Percentiles rank a stretch among this genome's conserved stretches.
Conservation (phyloP, 2,113 vertebrate species). For the Osmerus eperlanus region DNA sequence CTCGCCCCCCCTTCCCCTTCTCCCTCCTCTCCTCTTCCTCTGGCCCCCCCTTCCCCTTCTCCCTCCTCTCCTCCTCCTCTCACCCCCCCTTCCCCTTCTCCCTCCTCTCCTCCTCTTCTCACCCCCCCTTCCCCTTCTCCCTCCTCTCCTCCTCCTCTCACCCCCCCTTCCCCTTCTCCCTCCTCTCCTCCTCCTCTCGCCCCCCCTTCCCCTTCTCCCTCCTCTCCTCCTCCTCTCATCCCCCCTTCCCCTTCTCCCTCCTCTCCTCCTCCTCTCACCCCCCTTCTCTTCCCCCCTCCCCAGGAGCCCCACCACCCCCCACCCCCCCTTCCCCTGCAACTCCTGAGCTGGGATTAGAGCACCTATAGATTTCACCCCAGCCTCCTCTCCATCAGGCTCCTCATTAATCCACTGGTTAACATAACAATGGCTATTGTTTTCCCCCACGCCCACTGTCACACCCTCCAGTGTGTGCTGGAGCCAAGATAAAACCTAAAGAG, state of each 20-base stretch:
- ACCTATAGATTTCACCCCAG: conserved; percentile 1
- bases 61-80: background rate
- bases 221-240: no score
- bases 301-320: background rate
- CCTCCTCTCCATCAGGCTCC: conserved; percentile 2
- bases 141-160: no score
- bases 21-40: no score
- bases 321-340: background rate
- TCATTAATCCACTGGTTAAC: conserved; percentile 27
- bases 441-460: background rate
- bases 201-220: no score
- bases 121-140: background rate
- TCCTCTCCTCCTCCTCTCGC: background rate
- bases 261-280: background rate
- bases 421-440: conserved; percentile 9
- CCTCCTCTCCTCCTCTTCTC: background rate
- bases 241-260: no score
- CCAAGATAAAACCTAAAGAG: conserved; percentile 5
- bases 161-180: background rate
- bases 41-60: background rate
- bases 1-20: background rate
- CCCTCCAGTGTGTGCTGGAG: background rate
- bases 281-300: background rate
- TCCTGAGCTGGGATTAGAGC: conserved; percentile 5
- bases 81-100: no score